phyloP scores from a whole-genome alignment of 23 tunicate genomes.

The Trididemnum nubilum region DNA sequence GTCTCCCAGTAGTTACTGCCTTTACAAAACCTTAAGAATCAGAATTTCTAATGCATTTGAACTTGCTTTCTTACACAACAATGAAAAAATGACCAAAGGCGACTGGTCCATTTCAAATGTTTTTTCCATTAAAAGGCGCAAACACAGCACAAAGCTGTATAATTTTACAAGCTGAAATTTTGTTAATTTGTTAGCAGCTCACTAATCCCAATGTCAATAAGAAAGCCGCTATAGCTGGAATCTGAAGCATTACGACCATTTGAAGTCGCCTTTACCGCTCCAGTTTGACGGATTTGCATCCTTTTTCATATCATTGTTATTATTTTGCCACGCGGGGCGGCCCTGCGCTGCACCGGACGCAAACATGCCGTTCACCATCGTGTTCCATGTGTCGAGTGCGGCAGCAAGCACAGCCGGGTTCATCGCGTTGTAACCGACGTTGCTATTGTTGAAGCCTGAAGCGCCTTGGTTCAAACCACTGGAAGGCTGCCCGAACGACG shows the following conservation, averaged over 20 bases:
- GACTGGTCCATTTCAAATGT: too few species aligned
- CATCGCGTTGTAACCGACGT: conserved; percentile 51
- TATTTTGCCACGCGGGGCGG: conserved; percentile 35
- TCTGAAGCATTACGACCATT: conserved; percentile 47
- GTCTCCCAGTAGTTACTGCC: too few species aligned
- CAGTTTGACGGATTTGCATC: conserved; percentile 18
- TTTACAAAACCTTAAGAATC: too few species aligned
- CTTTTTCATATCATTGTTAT: conserved; percentile 29
- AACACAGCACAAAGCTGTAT: too few species aligned
- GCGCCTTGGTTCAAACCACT: neutral
- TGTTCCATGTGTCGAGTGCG: conserved; percentile 84
- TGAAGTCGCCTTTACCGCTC: conserved; percentile 35
- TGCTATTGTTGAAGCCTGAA: neutral
- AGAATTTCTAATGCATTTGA: too few species aligned
- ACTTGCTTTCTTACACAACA: too few species aligned
- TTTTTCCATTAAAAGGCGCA: too few species aligned
- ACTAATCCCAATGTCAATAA: too few species aligned
- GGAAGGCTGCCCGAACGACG: neutral
- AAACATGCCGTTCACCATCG: conserved; percentile 72
- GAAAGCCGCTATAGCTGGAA: too few species aligned
- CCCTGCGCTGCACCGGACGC: conserved; percentile 28
- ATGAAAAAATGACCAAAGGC: too few species aligned
- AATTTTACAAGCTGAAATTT: too few species aligned
- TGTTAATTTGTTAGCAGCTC: too few species aligned
- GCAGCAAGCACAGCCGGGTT: conserved; percentile 90